A percentile compares a stretch with the other conserved stretches of the same genome.
Conservation (phyloP, 2,113 vertebrate genomes). For the Acrocephalus arundinaceus region DNA sequence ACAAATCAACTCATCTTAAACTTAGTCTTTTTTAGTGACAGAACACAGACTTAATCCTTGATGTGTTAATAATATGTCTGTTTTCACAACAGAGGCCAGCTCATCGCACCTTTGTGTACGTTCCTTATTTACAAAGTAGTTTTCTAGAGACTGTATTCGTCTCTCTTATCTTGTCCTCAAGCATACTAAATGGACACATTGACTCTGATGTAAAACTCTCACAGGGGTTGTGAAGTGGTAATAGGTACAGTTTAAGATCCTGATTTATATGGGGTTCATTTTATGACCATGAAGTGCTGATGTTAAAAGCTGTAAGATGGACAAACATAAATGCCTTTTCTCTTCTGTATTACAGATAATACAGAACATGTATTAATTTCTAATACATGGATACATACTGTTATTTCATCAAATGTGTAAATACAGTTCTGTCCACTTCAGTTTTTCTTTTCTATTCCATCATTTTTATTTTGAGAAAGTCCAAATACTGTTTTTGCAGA, state of each 20-base stretch:
- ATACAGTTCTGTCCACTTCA: background rate
- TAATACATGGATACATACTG: background rate
- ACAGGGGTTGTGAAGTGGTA: background rate
- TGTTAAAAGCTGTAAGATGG: background rate
- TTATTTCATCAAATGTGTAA: background rate
- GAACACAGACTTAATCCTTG: background rate
- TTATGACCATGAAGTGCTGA: background rate
- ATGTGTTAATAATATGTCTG: background rate
- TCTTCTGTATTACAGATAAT: background rate
- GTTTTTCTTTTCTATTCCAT: background rate
- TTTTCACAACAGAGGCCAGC: background rate
- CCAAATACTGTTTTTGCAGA: background rate
- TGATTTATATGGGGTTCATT: background rate
- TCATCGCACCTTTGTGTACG: accelerated
- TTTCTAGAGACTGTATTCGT: background rate
- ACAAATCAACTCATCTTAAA: background rate
- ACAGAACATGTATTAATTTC: background rate
- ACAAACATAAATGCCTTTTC: background rate
- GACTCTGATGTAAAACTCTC: background rate
- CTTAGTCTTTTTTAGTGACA: background rate
- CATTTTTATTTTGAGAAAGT: background rate
- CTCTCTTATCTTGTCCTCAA: background rate
- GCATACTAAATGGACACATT: background rate
- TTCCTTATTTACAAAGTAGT: background rate
- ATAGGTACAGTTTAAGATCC: background rate